Evolutionary conservation across 2,113 vertebrate species (phyloP).

Genomic region (Varanus komodoensis): DNA sequence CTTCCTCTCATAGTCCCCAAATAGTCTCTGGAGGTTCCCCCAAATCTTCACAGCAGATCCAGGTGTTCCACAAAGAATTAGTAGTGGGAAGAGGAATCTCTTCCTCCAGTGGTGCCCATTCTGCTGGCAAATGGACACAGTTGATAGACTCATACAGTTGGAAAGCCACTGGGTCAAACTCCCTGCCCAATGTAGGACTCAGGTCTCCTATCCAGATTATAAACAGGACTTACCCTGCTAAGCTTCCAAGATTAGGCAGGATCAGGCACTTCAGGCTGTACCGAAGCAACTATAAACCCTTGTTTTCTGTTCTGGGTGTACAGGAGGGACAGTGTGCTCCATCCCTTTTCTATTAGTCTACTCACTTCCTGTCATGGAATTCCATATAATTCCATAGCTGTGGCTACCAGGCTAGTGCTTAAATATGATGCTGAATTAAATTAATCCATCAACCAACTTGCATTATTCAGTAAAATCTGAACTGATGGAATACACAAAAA

Average conservation of each 20-base stretch:
- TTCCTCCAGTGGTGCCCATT: neutral
- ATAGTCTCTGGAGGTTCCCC: too few relatives aligned
- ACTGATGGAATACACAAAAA: neutral
- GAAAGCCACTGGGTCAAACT: too few relatives aligned
- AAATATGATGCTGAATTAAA: neutral
- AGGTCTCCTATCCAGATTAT: too few relatives aligned
- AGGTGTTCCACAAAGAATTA: neutral
- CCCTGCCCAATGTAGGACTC: too few relatives aligned
- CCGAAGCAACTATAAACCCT: too few relatives aligned
- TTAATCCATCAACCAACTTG: neutral
- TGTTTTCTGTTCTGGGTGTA: neutral
- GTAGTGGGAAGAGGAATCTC: neutral
- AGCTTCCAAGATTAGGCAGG: too few relatives aligned
- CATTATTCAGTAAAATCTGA: neutral
- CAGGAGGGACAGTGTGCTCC: neutral
- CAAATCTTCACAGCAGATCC: neutral
- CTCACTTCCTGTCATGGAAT: neutral
- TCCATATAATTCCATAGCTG: neutral
- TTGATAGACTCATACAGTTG: too few relatives aligned
- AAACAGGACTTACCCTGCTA: too few relatives aligned
- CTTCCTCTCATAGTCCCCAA: neutral
- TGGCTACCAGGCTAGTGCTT: neutral
- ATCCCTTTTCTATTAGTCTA: neutral
- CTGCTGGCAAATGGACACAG: too few relatives aligned
- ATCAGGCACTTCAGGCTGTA: too few relatives aligned